Evolutionary conservation across 2,888 invertebrate species (phyloP), one percentile per base, ranked within the genome.

Genomic region (Lithophane ornitopus): DNA sequence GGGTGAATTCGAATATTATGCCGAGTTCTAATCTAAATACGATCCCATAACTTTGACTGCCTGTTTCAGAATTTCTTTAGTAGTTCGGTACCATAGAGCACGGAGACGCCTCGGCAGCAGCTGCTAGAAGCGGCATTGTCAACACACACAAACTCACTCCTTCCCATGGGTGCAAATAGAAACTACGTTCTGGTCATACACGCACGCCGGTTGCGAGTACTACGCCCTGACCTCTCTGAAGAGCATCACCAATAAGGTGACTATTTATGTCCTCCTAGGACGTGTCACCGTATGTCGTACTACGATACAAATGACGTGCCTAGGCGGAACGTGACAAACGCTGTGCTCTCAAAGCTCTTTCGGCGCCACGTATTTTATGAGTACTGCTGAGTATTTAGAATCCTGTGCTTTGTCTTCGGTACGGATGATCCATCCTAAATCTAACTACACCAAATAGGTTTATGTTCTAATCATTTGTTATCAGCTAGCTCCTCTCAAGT

Each of bases 401-500:
- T 63, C 26, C 11, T 34, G 26, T 44, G 63, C 49, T 19, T 8
- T 19, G 49, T 8, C 12, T 63, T 63, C 6, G n/a, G 11, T 16
- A 19, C 14, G 28, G 16, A 49, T 39, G 22, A 52, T 44, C 22
- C 22, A 19, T 54, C 11, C n/a, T 46, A 46, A n/a, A 44, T 6
- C 49, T 26, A 28, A 19, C 9, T 34, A 61, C 12, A 9, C 12
- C 16, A 58, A 28, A 26, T 8, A n/a, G 0, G 19, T 56, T 49
- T 2, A 41, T 49, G 3, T 22, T 59, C 1, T 11, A 6, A 34
- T 28, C 19, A 3, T 14, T 14, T 0, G 22, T 19, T 19, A 62
- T 89, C 80, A 92, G 59, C 88, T 87, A 0, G 92, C 91, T 1
- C 95, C 95, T 34, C 89, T 85, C 44, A 87, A 77, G 0, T 91